Percentiles rank a stretch among this genome's conserved stretches.
These are phyloP conservation scores for Julus scandinavius DNA, from an alignment of 2,888 invertebrate species.

Conservation along the genomic window DNA sequence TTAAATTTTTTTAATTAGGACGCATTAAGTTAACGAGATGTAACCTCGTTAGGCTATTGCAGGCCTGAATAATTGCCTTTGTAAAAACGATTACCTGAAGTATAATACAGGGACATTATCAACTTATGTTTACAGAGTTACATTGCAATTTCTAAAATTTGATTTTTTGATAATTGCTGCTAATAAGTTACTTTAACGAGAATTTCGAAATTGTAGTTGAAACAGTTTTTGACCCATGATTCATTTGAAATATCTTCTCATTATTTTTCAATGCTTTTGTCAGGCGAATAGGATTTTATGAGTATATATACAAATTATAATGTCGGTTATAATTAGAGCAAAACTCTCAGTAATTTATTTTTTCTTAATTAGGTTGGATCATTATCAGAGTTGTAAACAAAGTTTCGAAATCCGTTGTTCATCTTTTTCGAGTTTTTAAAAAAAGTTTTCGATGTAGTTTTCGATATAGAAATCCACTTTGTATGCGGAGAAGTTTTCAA, in stretches of 20 bases:
- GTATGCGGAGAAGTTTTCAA: background rate
- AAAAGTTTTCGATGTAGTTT: background rate
- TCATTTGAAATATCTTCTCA: background rate
- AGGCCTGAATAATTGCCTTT: background rate
- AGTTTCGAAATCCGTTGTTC: background rate
- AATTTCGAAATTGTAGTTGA: background rate
- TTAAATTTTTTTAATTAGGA: slow-evolving; percentile 19
- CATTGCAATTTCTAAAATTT: background rate
- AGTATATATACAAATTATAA: background rate
- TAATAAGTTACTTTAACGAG: background rate
- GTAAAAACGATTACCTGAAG: background rate
- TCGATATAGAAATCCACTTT: background rate
- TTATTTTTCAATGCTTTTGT: background rate
- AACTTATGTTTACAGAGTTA: background rate
- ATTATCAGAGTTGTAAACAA: background rate
- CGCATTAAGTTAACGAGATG: background rate
- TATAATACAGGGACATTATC: background rate
- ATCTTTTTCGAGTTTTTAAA: background rate
- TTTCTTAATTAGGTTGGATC: slow-evolving; percentile 13
- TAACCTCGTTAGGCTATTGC: background rate
- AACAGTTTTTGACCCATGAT: background rate
- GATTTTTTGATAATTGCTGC: background rate
- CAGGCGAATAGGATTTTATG: background rate
- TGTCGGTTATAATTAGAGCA: background rate
- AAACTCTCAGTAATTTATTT: background rate